Evolutionary conservation across 64 coral and sea anemone genomes (phyloP), one percentile per base, ranked within the genome.

Genomic region (Catalaphyllia jardinei): DNA sequence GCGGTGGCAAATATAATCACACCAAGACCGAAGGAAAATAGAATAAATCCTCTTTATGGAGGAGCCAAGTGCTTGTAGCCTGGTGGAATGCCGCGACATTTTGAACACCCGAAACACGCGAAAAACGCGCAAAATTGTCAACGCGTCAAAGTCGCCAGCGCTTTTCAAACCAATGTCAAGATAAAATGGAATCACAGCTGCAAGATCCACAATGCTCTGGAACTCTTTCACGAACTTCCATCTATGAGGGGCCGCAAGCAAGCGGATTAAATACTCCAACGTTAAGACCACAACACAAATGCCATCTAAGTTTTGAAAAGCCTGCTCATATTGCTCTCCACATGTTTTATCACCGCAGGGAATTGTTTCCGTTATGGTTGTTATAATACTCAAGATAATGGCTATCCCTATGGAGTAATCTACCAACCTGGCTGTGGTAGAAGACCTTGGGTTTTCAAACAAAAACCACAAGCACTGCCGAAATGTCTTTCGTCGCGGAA

Each of bases 1-100:
- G 92, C 94, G 55, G 92, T 98, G 24, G 96, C 90, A 87, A 98
- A 98, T 60, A 98, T 92, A 33, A 98, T 92, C 38, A 98, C 96
- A 39, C 93, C 96, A 7, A 98, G 78, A 22, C 87, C 81, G 73
- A 98, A 94, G 3, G 96, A 92, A 89, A 98, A 98, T 31, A 94
- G 87, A 29, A 98, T 94, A 75, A 98, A 98, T 20, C 93, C 96
- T 98, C 31, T 94, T 98, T 79, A 98, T 98, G 7, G 93, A 92
- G 18, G 89, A 90, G 31, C 96, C 96, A n/a, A 98, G 89, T 12
- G 62, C 89, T 52, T 89, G 89, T 1, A 98, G 91, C 25, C 92
- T 88, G 7, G 93, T 89, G 8, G 96, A 98, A 73, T 94, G 93
- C 12, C 93, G 86, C 28, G 93, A 90, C 93, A 98, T 94, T 83